Evolutionary conservation across 2,888 invertebrate species (phyloP), one percentile per base, ranked within the genome.

Genomic region (Caenorhabditis sinica): DNA sequence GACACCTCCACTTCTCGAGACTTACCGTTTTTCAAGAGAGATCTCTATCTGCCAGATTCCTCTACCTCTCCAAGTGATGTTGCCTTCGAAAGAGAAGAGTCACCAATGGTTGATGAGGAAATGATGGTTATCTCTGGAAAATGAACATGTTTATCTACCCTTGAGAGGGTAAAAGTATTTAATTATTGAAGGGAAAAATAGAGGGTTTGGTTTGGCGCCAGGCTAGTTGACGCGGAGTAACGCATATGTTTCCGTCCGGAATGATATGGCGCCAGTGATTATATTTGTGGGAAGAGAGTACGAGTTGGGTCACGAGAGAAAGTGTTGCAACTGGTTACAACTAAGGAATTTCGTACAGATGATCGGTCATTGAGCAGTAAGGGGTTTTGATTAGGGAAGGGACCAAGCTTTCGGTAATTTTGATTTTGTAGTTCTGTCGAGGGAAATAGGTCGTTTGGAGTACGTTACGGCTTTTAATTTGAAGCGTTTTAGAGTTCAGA

Each of bases 101-200:
- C 25, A 28, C 17, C 23, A 36, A 20, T n/a, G n/a, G 40, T 20
- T 45, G 28, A 60, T 9, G 25, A 43, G 71, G 40, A 8, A 60
- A 73, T 40, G 49, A 77, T 77, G 77, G 71, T 71, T 79, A 79
- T 79, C 77, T 76, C 69, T 56, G 23, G 30, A 72, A 68, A 77
- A 60, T 77, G 79, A 79, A 79, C 79, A 79, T 79, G 79, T 79
- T 79, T 79, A 79, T 79, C 79, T 79, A 43, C 23, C 25, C 20
- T 49, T 61, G 45, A n/a, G 51, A 51, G n/a, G 5, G 49, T 49
- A 40, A 13, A 40, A 13, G 40, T 20, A 20, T 49, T 23, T 65
- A 65, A 65, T 63, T 65, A 56, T 56, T 56, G 15, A 63, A 56
- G 74, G 28, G 69, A 25, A 60, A 73, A 49, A 33, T 30, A 25